A percentile compares a stretch with the other conserved stretches of the same genome.
phyloP scores from a whole-genome alignment of 2,113 vertebrate species.

The Lota lota region DNA sequence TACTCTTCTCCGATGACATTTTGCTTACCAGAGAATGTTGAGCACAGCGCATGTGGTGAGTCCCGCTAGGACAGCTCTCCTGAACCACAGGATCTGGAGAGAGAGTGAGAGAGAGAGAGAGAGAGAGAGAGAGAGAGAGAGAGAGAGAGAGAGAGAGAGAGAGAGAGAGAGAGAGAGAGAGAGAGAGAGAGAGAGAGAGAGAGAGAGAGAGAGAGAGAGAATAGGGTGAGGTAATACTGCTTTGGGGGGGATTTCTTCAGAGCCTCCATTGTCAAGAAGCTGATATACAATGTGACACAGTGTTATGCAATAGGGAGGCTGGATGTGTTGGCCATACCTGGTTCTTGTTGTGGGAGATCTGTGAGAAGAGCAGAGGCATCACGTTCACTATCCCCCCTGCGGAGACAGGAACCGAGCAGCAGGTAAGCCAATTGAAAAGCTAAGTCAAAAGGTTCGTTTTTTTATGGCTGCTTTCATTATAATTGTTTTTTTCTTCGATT shows the following conservation, averaged over 20 bases:
- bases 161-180: too few species aligned
- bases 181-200: too few species aligned
- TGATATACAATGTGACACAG: too few species aligned
- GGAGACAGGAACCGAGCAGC: slow-evolving; percentile 19
- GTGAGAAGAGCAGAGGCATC: slow-evolving; percentile 72
- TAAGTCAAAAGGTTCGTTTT: not conserved
- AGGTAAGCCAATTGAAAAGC: not conserved
- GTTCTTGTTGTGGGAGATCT: slow-evolving; percentile 67
- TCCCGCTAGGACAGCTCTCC: slow-evolving; percentile 63
- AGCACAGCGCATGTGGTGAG: slow-evolving; percentile 65
- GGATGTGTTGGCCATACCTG: slow-evolving; percentile 48
- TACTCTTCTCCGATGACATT: too few species aligned
- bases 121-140: too few species aligned
- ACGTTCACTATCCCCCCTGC: slow-evolving; percentile 73
- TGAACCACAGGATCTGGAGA: slow-evolving; percentile 71
- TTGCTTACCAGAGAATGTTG: slow-evolving; percentile 70
- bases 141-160: too few species aligned
- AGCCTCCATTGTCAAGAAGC: too few species aligned
- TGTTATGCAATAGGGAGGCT: too few species aligned
- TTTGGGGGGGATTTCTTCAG: too few species aligned
- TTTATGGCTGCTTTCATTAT: not conserved
- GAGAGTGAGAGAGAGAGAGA: not conserved
- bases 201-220: too few species aligned
- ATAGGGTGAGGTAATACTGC: too few species aligned
- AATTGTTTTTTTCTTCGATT: not conserved